Conservation (phyloP, 2,888 invertebrate genomes). For the Trypoxylon attenuatum region DNA sequence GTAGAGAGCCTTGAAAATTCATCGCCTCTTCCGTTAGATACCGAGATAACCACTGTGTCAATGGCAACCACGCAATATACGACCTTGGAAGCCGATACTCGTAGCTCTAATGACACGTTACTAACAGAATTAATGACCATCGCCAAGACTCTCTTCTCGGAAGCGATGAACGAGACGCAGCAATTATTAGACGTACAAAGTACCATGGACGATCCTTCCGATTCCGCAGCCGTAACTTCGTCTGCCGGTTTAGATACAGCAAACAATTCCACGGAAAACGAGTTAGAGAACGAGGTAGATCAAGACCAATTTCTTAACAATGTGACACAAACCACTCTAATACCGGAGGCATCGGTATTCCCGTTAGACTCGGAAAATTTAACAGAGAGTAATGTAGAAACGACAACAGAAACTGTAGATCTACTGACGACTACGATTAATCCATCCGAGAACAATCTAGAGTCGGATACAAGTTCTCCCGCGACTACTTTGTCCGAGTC, state of each 20-base stretch:
- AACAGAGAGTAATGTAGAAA: slow-evolving; percentile 8
- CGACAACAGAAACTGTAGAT: slow-evolving; percentile 14
- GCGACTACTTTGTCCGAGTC: slow-evolving; percentile 16
- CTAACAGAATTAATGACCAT: slow-evolving; percentile 60
- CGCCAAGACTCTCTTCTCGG: slow-evolving; percentile 60
- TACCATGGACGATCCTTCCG: background rate
- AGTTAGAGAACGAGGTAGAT: slow-evolving; percentile 12
- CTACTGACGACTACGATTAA: slow-evolving; percentile 11
- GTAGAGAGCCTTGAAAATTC: slow-evolving; percentile 1
- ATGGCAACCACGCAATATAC: slow-evolving; percentile 7
- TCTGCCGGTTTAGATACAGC: background rate
- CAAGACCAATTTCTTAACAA: background rate
- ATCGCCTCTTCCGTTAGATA: slow-evolving; percentile 1
- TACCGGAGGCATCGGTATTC: slow-evolving; percentile 19
- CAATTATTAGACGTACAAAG: background rate
- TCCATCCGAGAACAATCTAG: slow-evolving; percentile 27
- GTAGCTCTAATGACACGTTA: slow-evolving; percentile 44
- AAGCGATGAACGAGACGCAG: slow-evolving; percentile 46
- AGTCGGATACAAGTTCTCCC: slow-evolving; percentile 6
- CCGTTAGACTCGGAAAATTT: background rate
- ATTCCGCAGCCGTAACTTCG: background rate
- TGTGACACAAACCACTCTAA: slow-evolving; percentile 3
- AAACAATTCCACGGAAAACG: background rate
- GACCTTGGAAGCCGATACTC: slow-evolving; percentile 3
- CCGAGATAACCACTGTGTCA: slow-evolving; percentile 22